Base-by-base conservation (phyloP, 2,797 vertebrate genomes). In the Otolemur crassicaudatus region DNA sequence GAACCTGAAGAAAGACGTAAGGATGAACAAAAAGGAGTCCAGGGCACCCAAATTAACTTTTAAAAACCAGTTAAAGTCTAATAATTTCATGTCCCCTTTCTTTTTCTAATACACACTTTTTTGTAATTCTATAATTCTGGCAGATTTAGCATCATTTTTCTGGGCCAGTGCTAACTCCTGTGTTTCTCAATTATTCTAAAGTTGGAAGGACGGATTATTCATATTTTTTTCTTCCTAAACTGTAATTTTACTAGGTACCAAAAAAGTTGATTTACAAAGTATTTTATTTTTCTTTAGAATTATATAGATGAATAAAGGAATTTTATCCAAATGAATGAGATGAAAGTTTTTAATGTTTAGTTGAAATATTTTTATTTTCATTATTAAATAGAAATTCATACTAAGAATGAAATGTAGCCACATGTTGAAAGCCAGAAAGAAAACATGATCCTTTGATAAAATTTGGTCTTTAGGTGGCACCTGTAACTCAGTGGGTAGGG, bases 271-370 rank as follows among this genome's bases (percentile, higher is more conserved):
- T 73, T 91, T 85, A 61, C 7, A 83, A 10, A n/a, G 56, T 31
- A 82, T 49, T 91, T 93, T 88, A 49, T 69, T 81, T 95, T 90
- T 70, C 61, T 94, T 94, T 70, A 19, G 73, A 56, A 86, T 88
- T 40, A 58, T 16, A 79, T 9, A 94, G 17, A 73, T 70, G 13
- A 92, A 82, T 87, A 31, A 90, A 80, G 31, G 3, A 87, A 79
- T 91, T 85, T 81, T 75, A 65, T 53, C 19, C n/a, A 90, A 85
- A 27, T 81, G 31, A 8, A 83, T 87, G 72, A 56, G 7, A 77
- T 85, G 9, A 61, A 87, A 10, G 6, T 43, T 73, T 83, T 81
- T 81, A 79, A 58, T 77, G 5, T 73, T 14, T 73, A 63, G 40
- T 83, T 84, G 70, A 94, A 87, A 34, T 77, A 83, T 43, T 92